Conservation (phyloP, 2,888 invertebrate genomes). For the Ochlodes sylvanus region DNA sequence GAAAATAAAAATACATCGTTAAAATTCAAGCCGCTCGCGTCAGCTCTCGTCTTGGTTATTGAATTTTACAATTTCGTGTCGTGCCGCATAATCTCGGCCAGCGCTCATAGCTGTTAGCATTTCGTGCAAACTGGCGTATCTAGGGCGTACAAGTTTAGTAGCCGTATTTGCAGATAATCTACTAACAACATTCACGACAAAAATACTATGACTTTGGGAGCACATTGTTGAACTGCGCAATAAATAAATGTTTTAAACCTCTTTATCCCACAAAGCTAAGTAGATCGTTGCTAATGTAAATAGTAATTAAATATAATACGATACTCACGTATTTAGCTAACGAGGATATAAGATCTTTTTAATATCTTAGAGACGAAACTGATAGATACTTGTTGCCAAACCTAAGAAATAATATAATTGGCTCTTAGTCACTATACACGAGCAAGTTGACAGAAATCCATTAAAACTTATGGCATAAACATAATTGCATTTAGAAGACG, state of each 20-base stretch:
- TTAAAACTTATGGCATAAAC: constrained; percentile 7
- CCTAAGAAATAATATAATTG: not conserved
- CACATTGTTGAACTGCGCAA: not conserved
- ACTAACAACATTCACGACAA: constrained; percentile 20
- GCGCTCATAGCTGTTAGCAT: constrained; percentile 59
- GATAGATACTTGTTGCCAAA: too few relatives aligned
- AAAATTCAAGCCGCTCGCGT: not conserved
- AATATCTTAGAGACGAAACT: too few relatives aligned
- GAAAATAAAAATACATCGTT: constrained; percentile 6
- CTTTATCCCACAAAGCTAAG: too few relatives aligned
- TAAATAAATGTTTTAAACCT: not conserved
- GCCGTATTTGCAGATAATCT: constrained; percentile 21
- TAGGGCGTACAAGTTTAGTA: constrained; percentile 54
- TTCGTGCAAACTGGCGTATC: constrained; percentile 67
- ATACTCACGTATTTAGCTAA: too few relatives aligned
- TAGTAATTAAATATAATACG: too few relatives aligned
- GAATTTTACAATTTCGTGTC: constrained; percentile 36
- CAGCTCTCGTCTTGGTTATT: constrained; percentile 3
- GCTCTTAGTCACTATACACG: not conserved
- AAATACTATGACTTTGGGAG: not conserved
- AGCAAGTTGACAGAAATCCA: not conserved
- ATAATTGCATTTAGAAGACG: constrained; percentile 5
- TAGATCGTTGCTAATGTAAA: too few relatives aligned
- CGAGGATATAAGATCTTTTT: too few relatives aligned
- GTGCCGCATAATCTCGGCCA: constrained; percentile 49